Percentiles rank a stretch among this genome's conserved stretches.
Evolutionary conservation across 1,140 invertebrate genomes (phyloP).

Genomic region (Coptotermes formosanus): DNA sequence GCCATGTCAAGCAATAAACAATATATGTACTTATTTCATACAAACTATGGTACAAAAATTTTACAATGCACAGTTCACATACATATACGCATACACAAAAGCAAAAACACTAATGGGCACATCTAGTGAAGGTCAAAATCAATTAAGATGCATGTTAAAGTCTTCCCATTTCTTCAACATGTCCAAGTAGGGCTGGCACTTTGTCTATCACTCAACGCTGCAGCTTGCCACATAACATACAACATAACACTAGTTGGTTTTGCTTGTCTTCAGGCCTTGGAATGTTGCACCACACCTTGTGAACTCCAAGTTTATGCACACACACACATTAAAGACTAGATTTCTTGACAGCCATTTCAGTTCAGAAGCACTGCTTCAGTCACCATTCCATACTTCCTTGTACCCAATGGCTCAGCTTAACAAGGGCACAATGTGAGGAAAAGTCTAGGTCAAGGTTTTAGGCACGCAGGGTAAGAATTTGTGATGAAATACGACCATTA

Average conservation of each 20-base stretch:
- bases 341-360: conserved; percentile 27
- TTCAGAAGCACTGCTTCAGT: background rate
- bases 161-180: background rate
- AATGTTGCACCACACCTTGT: background rate
- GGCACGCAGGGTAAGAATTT: background rate
- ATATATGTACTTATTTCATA: conserved; percentile 52
- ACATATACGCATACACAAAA: conserved; percentile 26
- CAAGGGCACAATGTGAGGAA: background rate
- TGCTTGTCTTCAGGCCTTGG: background rate
- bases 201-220: background rate
- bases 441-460: background rate
- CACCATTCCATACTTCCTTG: background rate
- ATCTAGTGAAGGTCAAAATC: conserved; percentile 22
- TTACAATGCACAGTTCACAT: conserved; percentile 39
- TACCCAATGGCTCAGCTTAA: background rate
- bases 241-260: background rate
- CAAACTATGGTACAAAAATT: conserved; percentile 57
- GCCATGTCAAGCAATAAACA: conserved; percentile 52
- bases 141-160: background rate
- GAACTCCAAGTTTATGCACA: background rate
- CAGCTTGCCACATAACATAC: background rate
- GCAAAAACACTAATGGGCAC: conserved; percentile 23
- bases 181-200: background rate
- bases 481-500: background rate
- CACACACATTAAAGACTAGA: conserved; percentile 29